Conservation (phyloP, 1,140 invertebrate species). For the Oscheius sp. region DNA sequence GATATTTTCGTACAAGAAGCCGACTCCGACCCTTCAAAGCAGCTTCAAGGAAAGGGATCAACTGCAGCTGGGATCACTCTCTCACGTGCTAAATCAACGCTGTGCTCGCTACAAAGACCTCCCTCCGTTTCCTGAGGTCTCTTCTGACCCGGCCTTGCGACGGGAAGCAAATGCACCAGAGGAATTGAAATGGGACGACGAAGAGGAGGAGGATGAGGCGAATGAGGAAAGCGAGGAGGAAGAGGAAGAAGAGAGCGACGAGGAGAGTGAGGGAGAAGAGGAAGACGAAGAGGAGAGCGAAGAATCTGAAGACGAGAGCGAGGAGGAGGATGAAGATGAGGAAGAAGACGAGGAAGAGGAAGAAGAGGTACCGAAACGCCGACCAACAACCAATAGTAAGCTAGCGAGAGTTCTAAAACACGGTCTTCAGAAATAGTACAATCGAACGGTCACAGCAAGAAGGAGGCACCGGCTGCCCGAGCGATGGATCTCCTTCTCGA, state of each 20-base stretch:
- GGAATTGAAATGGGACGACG: conserved; percentile 47
- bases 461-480: conserved; percentile 45
- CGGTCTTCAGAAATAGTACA: conserved; percentile 61
- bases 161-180: conserved; percentile 67
- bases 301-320: conserved; percentile 37
- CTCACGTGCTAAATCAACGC: conserved; percentile 83
- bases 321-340: conserved; percentile 50
- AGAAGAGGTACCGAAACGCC: conserved; percentile 29
- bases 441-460: neutral
- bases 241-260: conserved; percentile 49
- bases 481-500: conserved; percentile 75
- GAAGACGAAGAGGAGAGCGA: conserved; percentile 53
- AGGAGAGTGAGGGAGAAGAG: conserved; percentile 59
- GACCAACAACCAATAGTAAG: neutral
- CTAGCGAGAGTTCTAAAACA: conserved; percentile 14
- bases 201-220: conserved; percentile 48
- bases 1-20: conserved; percentile 86
- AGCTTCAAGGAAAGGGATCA: conserved; percentile 72
- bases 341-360: conserved; percentile 44
- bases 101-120: conserved; percentile 83
- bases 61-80: conserved; percentile 89
- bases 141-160: conserved; percentile 75
- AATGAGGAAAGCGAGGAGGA: conserved; percentile 55
- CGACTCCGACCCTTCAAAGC: conserved; percentile 77
- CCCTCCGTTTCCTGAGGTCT: conserved; percentile 76